Base-by-base conservation (phyloP, 2,797 vertebrate species). In the Anomalospiza imberbis region DNA sequence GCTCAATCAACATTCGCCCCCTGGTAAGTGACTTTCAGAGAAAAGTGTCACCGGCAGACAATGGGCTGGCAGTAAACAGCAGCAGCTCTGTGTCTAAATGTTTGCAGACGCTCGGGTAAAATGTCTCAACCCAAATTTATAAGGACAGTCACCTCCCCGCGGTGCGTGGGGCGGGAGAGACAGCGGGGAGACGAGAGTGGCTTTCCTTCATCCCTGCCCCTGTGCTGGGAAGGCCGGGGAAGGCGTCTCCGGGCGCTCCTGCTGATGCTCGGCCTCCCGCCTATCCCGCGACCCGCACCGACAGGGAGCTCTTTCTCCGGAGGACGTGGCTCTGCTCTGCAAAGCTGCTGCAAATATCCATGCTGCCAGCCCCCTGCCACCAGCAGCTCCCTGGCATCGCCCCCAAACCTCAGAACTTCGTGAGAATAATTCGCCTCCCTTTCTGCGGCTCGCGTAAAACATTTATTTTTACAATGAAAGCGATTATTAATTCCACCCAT, bases 41-140 rank as follows among this genome's bases (percentile, higher is more conserved):
- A 94, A 95, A 96, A 95, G 92, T 94, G 95, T 97, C 97, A 93
- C 96, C 75, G 86, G 72, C 80, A 97, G 96, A 98, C 98, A 98
- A 98, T 98, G 87, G 94, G 95, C 92, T 94, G 91, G 95, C 96
- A 97, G 91, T 97, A 95, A 95, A 89, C 93, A 94, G 97, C 97
- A 93, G 91, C 95, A 93, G 97, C 72, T 96, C 63, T 83, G 63
- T 92, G 95, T 97, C 96, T 97, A 91, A 97, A 96, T 98, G 98
- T 98, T 98, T 98, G 97, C 98, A 97, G 97, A 95, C 96, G 91
- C 96, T 93, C 91, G 93, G 61, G 91, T 94, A 95, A 97, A 97
- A 96, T 65, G 93, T 97, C 97, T 94, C 96, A 95, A 94, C 89
- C 93, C 96, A 93, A 95, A 94, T 95, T 97, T 97, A 96, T 97